Evolutionary conservation across 1,140 invertebrate genomes (phyloP).

Genomic region (Drosophila melanogaster): Release_6_plus_ISO1_MT NT_033779.5:16781501-16782000

Average conservation of each 20-base stretch:
- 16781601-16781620: slow-evolving; percentile 39
- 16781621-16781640: slow-evolving; percentile 71
- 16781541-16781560: slow-evolving; percentile 68
- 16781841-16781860: slow-evolving; percentile 67
- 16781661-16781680: slow-evolving; percentile 50
- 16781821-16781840: slow-evolving; percentile 76
- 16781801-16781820: slow-evolving; percentile 35
- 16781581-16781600: slow-evolving; percentile 6
- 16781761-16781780: slow-evolving; percentile 34
- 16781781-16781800: slow-evolving; percentile 19
- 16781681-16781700: slow-evolving; percentile 16
- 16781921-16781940: slow-evolving; percentile 48
- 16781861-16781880: slow-evolving; percentile 75
- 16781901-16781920: slow-evolving; percentile 61
- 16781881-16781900: slow-evolving; percentile 75
- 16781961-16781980: slow-evolving; percentile 4
- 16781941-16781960: slow-evolving; percentile 34
- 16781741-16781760: slow-evolving; percentile 51
- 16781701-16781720: slow-evolving; percentile 65
- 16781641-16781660: slow-evolving; percentile 73
- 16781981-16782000: slow-evolving; percentile 2
- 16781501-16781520: slow-evolving; percentile 78
- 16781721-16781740: slow-evolving; percentile 42
- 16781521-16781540: slow-evolving; percentile 47
- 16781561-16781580: slow-evolving; percentile 30